Conservation (phyloP, 2,888 invertebrate genomes). For the Agrotis ipsilon region DNA sequence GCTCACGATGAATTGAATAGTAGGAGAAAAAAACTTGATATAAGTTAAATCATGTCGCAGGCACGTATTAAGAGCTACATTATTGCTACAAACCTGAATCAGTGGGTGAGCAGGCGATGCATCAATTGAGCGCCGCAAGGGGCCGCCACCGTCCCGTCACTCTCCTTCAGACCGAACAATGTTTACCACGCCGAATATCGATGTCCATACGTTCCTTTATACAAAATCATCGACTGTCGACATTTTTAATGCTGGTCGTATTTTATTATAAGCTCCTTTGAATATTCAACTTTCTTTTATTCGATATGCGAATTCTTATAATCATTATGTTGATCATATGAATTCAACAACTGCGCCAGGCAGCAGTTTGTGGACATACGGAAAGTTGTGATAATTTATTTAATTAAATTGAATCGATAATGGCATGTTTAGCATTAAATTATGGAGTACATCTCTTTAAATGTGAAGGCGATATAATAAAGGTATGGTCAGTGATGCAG, state of each 20-base stretch:
- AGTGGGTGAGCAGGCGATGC: slow-evolving; percentile 83
- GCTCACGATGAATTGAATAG: slow-evolving; percentile 64
- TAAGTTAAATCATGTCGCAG: slow-evolving; percentile 66
- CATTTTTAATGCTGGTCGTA: slow-evolving; percentile 49
- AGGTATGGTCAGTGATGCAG: slow-evolving; percentile 74
- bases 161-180: slow-evolving; percentile 71
- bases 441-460: slow-evolving; percentile 69
- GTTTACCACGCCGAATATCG: slow-evolving; percentile 72
- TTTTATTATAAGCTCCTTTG: slow-evolving; percentile 24
- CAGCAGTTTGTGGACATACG: background rate
- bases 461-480: slow-evolving; percentile 71
- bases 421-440: slow-evolving; percentile 15
- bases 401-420: slow-evolving; percentile 57
- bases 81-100: slow-evolving; percentile 73
- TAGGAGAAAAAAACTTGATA: slow-evolving; percentile 61
- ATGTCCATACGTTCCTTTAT: slow-evolving; percentile 65
- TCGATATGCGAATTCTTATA: background rate
- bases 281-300: slow-evolving; percentile 4
- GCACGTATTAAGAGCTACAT: slow-evolving; percentile 68
- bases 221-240: slow-evolving; percentile 66
- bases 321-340: background rate
- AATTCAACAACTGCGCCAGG: background rate
- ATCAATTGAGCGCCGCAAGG: slow-evolving; percentile 88
- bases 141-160: slow-evolving; percentile 80
- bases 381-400: slow-evolving; percentile 31